A percentile compares a stretch with the other conserved stretches of the same genome.
These are phyloP conservation scores for Apogon hyalosoma DNA, from an alignment of 2,797 vertebrate genomes.

Conservation along the genomic window DNA sequence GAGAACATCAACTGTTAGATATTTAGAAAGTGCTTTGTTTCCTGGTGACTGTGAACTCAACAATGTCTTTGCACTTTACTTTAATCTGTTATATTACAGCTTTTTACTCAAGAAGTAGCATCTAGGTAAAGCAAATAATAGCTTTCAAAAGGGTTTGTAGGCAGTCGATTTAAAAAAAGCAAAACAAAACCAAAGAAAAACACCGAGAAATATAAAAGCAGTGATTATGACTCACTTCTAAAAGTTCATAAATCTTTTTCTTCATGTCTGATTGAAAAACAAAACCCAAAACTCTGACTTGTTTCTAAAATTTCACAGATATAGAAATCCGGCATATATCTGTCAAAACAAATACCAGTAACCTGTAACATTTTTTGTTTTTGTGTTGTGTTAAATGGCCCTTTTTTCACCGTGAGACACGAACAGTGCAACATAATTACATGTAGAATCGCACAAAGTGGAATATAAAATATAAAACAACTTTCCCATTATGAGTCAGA, in stretches of 20 bases:
- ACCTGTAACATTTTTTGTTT: not conserved
- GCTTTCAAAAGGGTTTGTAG: not conserved
- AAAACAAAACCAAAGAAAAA: not conserved
- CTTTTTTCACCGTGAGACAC: too few species aligned
- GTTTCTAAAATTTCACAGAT: conserved; percentile 4
- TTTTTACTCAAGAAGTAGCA: conserved; percentile 5
- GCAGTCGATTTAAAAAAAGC: not conserved
- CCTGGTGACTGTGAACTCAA: not conserved
- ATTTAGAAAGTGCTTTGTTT: not conserved
- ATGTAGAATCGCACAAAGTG: not conserved
- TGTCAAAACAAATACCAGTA: not conserved
- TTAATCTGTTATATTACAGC: not conserved
- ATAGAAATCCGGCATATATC: not conserved
- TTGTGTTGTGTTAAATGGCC: too few species aligned
- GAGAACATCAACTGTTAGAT: not conserved
- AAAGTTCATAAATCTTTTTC: not conserved
- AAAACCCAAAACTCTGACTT: not conserved
- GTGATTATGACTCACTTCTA: conserved; percentile 4
- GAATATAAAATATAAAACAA: not conserved
- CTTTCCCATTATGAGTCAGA: not conserved
- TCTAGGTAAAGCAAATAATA: not conserved
- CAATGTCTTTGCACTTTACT: too few species aligned
- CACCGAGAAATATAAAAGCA: not conserved
- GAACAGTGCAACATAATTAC: too few species aligned
- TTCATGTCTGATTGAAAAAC: not conserved